Percentiles rank a stretch among this genome's conserved stretches.
Conservation (phyloP, 30 jellyfish, hydroid and myxozoan species). For the Nemopilema nomurai region DNA sequence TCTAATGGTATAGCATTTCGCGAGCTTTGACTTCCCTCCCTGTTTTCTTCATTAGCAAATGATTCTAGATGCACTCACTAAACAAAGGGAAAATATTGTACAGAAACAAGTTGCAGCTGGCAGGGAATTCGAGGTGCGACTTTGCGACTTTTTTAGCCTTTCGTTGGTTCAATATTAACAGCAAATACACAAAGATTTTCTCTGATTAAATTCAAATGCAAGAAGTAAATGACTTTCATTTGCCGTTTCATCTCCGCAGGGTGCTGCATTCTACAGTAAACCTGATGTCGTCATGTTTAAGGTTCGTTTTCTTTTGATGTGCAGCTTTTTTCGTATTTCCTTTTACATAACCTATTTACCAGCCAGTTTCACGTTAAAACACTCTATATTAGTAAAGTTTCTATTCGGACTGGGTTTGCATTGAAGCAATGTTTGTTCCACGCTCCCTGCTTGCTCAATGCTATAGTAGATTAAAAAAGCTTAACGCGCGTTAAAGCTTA, state of each 20-base stretch:
- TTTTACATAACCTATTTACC: too few species aligned
- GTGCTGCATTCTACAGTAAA: slow-evolving; percentile 92
- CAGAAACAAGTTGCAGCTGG: slow-evolving; percentile 92
- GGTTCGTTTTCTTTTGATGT: slow-evolving; percentile 32
- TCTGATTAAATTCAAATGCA: neutral
- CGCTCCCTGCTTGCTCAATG: too few species aligned
- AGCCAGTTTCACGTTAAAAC: too few species aligned
- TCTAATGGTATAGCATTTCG: too few species aligned
- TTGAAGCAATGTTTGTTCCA: too few species aligned
- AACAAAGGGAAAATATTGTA: slow-evolving; percentile 73
- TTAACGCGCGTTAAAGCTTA: too few species aligned
- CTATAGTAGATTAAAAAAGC: too few species aligned
- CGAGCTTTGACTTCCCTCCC: neutral
- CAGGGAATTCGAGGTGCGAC: slow-evolving; percentile 67
- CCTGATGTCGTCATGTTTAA: slow-evolving; percentile 89
- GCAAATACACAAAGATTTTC: neutral
- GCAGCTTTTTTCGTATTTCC: neutral
- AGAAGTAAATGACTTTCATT: neutral
- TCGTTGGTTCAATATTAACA: neutral
- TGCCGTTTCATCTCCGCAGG: slow-evolving; percentile 50
- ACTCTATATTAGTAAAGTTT: too few species aligned
- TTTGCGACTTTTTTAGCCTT: neutral
- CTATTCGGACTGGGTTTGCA: too few species aligned
- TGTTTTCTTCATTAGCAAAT: slow-evolving; percentile 49
- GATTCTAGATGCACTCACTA: slow-evolving; percentile 74